Percentiles rank a stretch among this genome's conserved stretches.
Evolutionary conservation across 2,113 vertebrate genomes (phyloP).

Genomic region (Sinocyclocheilus anshuiensis): DNA sequence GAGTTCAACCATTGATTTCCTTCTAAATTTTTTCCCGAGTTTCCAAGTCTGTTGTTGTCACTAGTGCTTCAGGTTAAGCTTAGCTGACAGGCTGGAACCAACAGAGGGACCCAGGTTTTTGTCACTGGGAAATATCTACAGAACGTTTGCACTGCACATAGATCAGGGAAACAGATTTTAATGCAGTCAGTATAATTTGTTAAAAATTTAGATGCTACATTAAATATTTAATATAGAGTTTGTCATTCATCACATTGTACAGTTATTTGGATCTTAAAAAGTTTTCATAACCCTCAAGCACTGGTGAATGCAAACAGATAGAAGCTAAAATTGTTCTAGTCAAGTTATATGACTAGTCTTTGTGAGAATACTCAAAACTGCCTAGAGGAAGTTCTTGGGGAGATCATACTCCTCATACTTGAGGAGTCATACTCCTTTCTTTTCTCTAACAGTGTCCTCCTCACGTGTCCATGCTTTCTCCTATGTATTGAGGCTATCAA

Average conservation of each 20-base stretch:
- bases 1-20: constrained; percentile 41
- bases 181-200: neutral
- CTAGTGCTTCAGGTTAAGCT: constrained; percentile 43
- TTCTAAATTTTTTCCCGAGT: constrained; percentile 19
- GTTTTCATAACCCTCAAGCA: neutral
- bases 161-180: no score
- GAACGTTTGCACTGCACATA: neutral
- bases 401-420: no score
- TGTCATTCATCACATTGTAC: neutral
- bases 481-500: constrained; percentile 48
- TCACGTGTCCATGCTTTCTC: neutral
- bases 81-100: constrained; percentile 36
- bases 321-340: constrained; percentile 17
- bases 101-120: neutral
- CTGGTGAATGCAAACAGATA: constrained; percentile 10
- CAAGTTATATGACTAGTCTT: constrained; percentile 24
- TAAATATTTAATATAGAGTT: neutral
- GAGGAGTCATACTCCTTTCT: constrained; percentile 16
- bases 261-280: neutral
- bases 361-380: neutral
- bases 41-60: constrained; percentile 45
- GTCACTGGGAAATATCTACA: neutral
- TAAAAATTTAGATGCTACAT: neutral
- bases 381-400: constrained; percentile 33
- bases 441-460: constrained; percentile 3